Percentiles rank a stretch among this genome's conserved stretches.
phyloP scores from a whole-genome alignment of 2,888 invertebrate species.

The Pemphredon lugubris region DNA sequence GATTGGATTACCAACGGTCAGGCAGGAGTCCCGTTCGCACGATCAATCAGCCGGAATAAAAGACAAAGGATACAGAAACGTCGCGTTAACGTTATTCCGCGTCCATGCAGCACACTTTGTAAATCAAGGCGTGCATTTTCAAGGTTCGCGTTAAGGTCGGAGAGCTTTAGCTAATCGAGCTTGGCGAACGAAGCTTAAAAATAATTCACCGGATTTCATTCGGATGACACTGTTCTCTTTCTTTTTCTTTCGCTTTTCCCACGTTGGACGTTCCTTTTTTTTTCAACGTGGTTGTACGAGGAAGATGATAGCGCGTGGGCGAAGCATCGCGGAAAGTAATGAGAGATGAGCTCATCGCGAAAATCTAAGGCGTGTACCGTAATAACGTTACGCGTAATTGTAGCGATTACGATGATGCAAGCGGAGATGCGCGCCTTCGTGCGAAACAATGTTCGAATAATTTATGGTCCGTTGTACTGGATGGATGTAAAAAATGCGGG shows the following conservation, averaged over 20 bases:
- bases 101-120: constrained; percentile 1
- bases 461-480: background rate
- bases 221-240: background rate
- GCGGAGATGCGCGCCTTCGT: constrained; percentile 8
- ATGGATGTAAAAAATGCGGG: no score
- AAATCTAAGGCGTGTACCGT: constrained; percentile 8
- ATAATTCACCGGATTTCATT: constrained; percentile 38
- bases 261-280: no score
- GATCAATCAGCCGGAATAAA: constrained; percentile 63
- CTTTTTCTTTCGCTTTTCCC: no score
- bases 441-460: constrained; percentile 17
- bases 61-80: constrained; percentile 46
- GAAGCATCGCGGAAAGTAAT: background rate
- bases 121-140: constrained; percentile 19
- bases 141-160: constrained; percentile 45
- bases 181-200: constrained; percentile 33
- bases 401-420: constrained; percentile 45
- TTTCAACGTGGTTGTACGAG: no score
- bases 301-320: no score
- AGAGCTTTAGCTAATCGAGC: constrained; percentile 42
- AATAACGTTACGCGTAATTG: constrained; percentile 13
- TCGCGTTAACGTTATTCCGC: constrained; percentile 30
- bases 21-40: constrained; percentile 22
- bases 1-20: constrained; percentile 62
- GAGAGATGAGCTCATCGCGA: background rate